Base-by-base conservation (phyloP, 2,888 invertebrate genomes). In the Phragmatobia fuliginosa region DNA sequence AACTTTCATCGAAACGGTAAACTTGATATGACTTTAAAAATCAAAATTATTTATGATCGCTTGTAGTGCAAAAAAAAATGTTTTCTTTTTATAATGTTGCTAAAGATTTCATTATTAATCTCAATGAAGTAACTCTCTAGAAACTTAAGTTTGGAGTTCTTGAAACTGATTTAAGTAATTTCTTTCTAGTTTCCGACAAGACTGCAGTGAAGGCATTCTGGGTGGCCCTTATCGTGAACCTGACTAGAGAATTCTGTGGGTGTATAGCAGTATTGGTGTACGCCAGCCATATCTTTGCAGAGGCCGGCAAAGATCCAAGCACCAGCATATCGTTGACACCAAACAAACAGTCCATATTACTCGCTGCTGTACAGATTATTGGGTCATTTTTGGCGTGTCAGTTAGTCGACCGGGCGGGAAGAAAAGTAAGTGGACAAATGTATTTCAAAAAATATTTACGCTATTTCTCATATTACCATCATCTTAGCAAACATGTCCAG, bases 301-400 rank as follows among this genome's bases (percentile, higher is more conserved):
- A 87, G 70, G 94, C 95, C 0, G 86, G 91, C 16, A 87, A 85
- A 45, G 91, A 88, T 33, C 85, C 87, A 0, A 71, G 79, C 71
- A 87, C 86, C 14, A 90, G 90, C 70, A 91, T 92, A n/a, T 78
- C 90, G 0, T 72, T 95, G 62, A 88, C 94, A 0, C 90, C 94
- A 0, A 95, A 95, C 81, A 91, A 94, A 71, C 94, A 95, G 77
- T 93, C 94, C 0, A 94, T 93, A 36, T 67, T 94, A 74, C 88
- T 94, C 31, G 94, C 95, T 72, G 90, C 82, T 25, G 95, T 95
- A 0, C 94, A 94, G 80, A 95, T 95, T 2, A 5, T 90, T 4
- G 94, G 94, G 6, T 94, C 94, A 0, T 94, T 95, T 81, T 70
- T 94, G 81, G 94, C 95, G 0, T 94, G 94, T 38, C 95, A 94